Evolutionary conservation across 2,797 vertebrate species (phyloP).

Genomic region (Dermochelys coriacea): DNA sequence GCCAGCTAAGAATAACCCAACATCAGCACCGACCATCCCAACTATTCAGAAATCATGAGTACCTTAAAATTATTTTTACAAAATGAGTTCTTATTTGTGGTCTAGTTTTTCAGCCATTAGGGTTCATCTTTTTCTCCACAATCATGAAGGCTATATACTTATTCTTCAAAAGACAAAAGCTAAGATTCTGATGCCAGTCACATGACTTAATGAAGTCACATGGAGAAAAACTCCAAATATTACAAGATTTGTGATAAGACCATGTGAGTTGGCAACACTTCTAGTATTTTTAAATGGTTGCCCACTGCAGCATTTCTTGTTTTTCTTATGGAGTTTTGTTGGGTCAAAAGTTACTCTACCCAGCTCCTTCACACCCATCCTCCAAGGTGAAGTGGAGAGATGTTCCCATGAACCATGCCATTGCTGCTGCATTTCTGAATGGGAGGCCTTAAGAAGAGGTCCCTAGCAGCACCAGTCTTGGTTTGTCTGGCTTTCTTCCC

Average conservation of each 20-base stretch:
- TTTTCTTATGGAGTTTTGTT: neutral
- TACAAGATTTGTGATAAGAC: neutral
- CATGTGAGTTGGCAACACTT: neutral
- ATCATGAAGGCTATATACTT: neutral
- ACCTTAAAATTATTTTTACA: neutral
- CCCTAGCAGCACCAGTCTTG: neutral
- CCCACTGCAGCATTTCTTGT: neutral
- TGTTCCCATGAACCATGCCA: neutral
- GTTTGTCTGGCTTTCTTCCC: neutral
- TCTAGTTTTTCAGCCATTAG: neutral
- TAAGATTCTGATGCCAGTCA: neutral
- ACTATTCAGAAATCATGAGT: neutral
- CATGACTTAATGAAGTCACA: neutral
- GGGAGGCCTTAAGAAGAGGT: neutral
- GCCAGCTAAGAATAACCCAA: neutral
- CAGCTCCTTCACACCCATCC: fast-evolving
- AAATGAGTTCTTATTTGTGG: neutral
- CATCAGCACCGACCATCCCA: neutral
- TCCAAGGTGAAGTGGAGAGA: neutral
- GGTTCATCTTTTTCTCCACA: neutral
- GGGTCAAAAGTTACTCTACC: neutral
- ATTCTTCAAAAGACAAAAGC: neutral
- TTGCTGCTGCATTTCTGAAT: neutral
- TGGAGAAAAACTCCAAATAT: neutral
- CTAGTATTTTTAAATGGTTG: neutral